A percentile compares a stretch with the other conserved stretches of the same genome.
Evolutionary conservation across 2,888 invertebrate genomes (phyloP).

Genomic region (Celastrina argiolus): DNA sequence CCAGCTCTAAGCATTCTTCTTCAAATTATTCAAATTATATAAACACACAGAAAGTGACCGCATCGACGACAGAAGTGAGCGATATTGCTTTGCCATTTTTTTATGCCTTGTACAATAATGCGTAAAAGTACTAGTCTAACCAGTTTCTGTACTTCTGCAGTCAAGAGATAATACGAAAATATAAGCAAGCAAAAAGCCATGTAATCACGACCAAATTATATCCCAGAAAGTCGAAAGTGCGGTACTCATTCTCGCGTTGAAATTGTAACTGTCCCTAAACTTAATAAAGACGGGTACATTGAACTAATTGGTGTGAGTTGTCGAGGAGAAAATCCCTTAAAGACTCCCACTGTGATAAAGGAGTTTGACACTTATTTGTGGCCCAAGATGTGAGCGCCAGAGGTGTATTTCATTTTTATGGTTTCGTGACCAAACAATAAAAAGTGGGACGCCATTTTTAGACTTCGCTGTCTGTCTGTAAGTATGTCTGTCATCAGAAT

Average conservation of each 20-base stretch:
- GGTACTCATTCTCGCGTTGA: constrained; percentile 31
- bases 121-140: too few species aligned
- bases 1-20: too few species aligned
- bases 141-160: too few species aligned
- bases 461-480: too few species aligned
- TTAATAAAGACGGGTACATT: constrained; percentile 37
- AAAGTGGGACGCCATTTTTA: too few species aligned
- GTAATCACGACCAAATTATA: constrained; percentile 16
- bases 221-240: constrained; percentile 21
- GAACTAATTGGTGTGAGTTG: constrained; percentile 45
- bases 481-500: too few species aligned
- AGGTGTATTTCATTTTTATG: neutral
- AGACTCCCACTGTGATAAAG: constrained; percentile 24
- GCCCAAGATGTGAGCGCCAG: neutral
- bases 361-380: constrained; percentile 24
- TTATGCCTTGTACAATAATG: too few species aligned
- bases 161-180: neutral
- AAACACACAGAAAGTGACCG: too few species aligned
- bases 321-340: constrained; percentile 28
- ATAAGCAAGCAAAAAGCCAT: neutral
- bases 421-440: too few species aligned
- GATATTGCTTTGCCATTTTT: too few species aligned
- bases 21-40: too few species aligned
- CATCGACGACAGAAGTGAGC: too few species aligned
- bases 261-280: constrained; percentile 45